phyloP scores from a whole-genome alignment of 2,888 invertebrate genomes.

The Tinea pellionella region DNA sequence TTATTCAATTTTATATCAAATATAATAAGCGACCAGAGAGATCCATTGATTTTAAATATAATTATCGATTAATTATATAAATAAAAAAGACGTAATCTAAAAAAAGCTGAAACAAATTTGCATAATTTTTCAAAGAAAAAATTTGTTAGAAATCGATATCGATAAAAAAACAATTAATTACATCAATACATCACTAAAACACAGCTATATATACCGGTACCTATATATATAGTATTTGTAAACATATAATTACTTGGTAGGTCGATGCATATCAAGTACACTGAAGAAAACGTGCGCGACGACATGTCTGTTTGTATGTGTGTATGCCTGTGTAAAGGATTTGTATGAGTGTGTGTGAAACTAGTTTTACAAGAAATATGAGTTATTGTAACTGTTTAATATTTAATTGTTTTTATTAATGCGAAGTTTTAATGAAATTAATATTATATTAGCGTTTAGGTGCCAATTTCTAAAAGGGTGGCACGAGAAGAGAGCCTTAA shows the following conservation, averaged over 20 bases:
- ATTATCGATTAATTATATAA: too few species aligned
- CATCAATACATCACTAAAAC: constrained; percentile 19
- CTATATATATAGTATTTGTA: constrained; percentile 50
- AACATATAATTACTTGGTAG: constrained; percentile 69
- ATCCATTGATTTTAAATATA: too few species aligned
- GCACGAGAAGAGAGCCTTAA: too few species aligned
- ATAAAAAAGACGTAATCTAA: too few species aligned
- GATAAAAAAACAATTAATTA: neutral
- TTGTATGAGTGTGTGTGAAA: constrained; percentile 21
- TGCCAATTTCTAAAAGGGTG: too few species aligned
- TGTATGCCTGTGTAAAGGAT: constrained; percentile 16
- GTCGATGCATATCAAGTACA: constrained; percentile 56
- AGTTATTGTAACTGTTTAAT: neutral
- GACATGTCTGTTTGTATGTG: constrained; percentile 19
- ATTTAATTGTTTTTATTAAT: neutral
- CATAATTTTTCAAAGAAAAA: neutral
- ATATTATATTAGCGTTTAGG: too few species aligned
- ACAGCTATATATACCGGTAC: constrained; percentile 32
- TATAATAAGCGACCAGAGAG: too few species aligned
- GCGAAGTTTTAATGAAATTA: neutral
- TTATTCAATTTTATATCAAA: neutral
- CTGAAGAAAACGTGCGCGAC: constrained; percentile 16
- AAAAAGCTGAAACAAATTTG: too few species aligned
- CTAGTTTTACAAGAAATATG: constrained; percentile 14
- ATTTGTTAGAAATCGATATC: neutral